Evolutionary conservation across 37 sponge, comb jelly and placozoan genomes (phyloP).

Genomic region (Hexactinellida sp.): DNA sequence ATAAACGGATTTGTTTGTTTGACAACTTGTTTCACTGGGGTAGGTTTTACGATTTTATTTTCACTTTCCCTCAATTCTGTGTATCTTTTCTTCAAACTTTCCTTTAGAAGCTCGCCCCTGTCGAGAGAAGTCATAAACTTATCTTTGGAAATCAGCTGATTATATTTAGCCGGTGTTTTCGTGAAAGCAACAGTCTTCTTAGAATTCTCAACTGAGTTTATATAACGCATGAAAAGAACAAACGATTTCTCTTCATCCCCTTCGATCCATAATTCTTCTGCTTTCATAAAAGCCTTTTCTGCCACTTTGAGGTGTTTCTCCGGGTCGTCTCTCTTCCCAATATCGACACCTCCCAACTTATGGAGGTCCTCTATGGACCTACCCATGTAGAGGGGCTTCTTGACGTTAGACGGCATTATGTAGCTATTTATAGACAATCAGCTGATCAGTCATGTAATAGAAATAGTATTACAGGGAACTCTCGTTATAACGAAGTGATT

Average conservation of each 20-base stretch:
- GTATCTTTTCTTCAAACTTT: neutral
- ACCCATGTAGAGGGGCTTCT: neutral
- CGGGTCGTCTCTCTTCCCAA: neutral
- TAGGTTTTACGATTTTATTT: neutral
- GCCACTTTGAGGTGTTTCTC: slow-evolving; percentile 15
- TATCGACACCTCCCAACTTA: neutral
- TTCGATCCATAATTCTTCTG: slow-evolving; percentile 20
- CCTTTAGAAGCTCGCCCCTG: neutral
- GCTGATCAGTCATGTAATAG: too few relatives aligned
- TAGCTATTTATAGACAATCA: neutral
- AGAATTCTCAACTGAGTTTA: slow-evolving; percentile 31
- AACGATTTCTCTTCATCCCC: slow-evolving; percentile 74
- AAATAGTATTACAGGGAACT: too few relatives aligned
- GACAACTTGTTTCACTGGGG: neutral
- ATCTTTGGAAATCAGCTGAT: neutral
- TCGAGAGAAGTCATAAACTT: neutral
- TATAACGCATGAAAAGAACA: slow-evolving; percentile 57
- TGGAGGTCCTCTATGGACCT: neutral
- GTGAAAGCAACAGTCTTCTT: slow-evolving; percentile 23
- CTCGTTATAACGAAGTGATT: too few relatives aligned
- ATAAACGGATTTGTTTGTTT: neutral
- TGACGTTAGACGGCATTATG: neutral
- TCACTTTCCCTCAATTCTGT: neutral
- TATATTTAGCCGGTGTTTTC: neutral
- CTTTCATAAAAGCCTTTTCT: neutral